These are phyloP conservation scores for Abramis brama DNA, from an alignment of 2,113 vertebrate species.

Conservation along the genomic window DNA sequence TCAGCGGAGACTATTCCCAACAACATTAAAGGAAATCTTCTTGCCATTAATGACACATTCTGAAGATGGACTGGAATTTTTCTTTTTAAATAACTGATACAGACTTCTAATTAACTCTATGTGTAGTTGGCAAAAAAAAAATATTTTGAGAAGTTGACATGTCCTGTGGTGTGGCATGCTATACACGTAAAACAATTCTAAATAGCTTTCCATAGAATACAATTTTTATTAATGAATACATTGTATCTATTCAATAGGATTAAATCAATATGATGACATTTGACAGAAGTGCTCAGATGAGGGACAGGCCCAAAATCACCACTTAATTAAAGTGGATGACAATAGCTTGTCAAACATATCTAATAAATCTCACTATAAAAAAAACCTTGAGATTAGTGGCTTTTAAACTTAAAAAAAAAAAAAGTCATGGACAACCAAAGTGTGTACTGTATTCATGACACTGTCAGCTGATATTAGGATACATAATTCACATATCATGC, in stretches of 20 bases:
- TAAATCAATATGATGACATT: background rate
- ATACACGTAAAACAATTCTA: background rate
- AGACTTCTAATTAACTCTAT: background rate
- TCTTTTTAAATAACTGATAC: background rate
- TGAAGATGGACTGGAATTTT: background rate
- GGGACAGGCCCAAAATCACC: background rate
- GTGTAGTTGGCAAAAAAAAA: background rate
- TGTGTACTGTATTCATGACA: background rate
- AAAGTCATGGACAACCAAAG: background rate
- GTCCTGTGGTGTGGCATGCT: background rate
- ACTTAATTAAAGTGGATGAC: background rate
- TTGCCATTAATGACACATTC: background rate
- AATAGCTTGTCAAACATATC: background rate
- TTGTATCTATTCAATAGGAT: background rate
- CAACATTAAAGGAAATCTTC: background rate
- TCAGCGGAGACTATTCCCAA: background rate
- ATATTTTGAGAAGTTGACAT: background rate
- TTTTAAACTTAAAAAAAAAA: background rate
- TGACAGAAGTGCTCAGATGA: background rate
- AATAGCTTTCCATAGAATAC: no score
- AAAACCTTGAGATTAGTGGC: background rate
- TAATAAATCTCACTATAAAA: background rate
- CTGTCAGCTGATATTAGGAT: background rate
- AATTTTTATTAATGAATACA: no score
- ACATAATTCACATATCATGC: no score